phyloP scores from a whole-genome alignment of 2,113 vertebrate species.

The Protobothrops mucrosquamatus region DNA sequence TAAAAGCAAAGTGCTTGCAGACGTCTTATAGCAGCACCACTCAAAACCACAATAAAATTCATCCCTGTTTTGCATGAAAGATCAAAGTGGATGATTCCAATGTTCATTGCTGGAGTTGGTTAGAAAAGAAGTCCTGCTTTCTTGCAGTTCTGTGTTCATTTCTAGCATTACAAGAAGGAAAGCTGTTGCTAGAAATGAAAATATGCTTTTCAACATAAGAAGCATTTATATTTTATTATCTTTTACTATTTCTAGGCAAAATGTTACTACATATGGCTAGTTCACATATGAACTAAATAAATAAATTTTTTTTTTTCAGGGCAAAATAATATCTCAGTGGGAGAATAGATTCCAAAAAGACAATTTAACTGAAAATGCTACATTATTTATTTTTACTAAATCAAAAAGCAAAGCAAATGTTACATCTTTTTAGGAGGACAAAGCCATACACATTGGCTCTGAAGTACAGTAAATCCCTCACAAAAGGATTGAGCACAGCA shows the following conservation, averaged over 20 bases:
- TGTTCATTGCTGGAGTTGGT: neutral
- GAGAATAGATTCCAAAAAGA: neutral
- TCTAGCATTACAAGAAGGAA: conserved; percentile 3
- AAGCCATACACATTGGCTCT: neutral
- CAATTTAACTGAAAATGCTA: neutral
- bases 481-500: neutral
- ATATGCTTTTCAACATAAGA: neutral
- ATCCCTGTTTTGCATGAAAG: neutral
- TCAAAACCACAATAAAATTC: neutral
- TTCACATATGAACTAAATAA: neutral
- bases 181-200: neutral
- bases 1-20: neutral
- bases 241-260: neutral
- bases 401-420: neutral
- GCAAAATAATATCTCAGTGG: neutral
- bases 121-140: neutral
- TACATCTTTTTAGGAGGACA: neutral
- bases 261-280: neutral
- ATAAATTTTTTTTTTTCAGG: neutral
- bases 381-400: neutral
- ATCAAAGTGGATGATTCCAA: neutral
- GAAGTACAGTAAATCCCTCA: neutral
- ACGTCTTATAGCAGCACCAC: neutral
- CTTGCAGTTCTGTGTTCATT: neutral
- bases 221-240: neutral